These are phyloP conservation scores for Malurus alboscapulatus DNA, from an alignment of 2,113 vertebrate species.

Conservation along the genomic window DNA sequence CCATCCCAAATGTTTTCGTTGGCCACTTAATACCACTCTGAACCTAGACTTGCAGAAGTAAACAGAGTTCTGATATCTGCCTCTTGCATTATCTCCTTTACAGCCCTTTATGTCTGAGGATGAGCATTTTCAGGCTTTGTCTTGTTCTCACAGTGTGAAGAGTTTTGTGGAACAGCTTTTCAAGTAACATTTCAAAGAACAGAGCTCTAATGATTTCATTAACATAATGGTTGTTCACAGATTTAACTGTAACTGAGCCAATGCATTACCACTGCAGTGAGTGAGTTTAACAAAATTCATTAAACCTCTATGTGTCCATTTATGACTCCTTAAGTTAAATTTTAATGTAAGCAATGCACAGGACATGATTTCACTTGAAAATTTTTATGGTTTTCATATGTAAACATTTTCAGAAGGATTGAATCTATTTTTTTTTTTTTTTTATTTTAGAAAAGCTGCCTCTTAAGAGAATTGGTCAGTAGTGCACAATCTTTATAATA, in stretches of 20 bases:
- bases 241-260: slow-evolving; percentile 42
- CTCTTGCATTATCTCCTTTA: background rate
- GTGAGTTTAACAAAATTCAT: background rate
- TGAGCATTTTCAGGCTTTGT: background rate
- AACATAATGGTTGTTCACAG: slow-evolving; percentile 31
- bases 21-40: background rate
- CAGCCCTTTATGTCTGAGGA: background rate
- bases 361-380: background rate
- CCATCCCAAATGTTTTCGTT: background rate
- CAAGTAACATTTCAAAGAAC: slow-evolving; percentile 18
- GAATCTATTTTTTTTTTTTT: background rate
- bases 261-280: background rate
- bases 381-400: background rate
- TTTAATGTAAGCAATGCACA: background rate
- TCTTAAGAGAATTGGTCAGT: background rate
- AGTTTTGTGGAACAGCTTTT: slow-evolving; percentile 42
- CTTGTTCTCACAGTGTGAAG: background rate
- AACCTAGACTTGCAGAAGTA: background rate
- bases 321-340: background rate
- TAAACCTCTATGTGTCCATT: background rate
- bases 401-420: background rate
- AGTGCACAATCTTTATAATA: background rate
- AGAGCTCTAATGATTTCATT: slow-evolving; percentile 29
- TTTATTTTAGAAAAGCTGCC: background rate
- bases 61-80: background rate